Conservation (phyloP, 2,113 vertebrate genomes). For the Labeo rohita region DNA sequence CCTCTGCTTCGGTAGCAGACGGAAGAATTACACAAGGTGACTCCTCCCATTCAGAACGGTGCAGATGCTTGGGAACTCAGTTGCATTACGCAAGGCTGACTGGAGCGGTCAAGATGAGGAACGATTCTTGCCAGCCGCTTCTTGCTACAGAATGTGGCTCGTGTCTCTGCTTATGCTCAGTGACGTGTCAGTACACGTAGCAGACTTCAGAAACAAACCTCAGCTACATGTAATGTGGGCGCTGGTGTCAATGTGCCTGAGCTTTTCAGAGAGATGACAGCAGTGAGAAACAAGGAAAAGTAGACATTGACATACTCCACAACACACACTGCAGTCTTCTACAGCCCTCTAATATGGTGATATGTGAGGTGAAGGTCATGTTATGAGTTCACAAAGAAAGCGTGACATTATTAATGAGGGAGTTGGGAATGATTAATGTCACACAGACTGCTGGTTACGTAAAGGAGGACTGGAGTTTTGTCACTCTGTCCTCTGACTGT, state of each 20-base stretch:
- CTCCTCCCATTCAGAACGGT: constrained; percentile 42
- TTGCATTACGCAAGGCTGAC: constrained; percentile 62
- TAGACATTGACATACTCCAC: not conserved
- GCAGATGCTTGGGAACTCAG: constrained; percentile 52
- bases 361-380: constrained; percentile 12
- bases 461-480: not conserved
- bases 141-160: constrained; percentile 62
- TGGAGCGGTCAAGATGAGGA: constrained; percentile 60
- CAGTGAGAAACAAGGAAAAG: constrained; percentile 31
- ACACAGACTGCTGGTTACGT: constrained; percentile 12
- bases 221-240: constrained; percentile 59
- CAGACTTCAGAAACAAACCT: constrained; percentile 65
- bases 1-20: constrained; percentile 42
- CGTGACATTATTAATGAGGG: constrained; percentile 25
- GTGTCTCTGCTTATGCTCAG: constrained; percentile 61
- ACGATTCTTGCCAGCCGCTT: constrained; percentile 63
- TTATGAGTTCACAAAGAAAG: constrained; percentile 6
- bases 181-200: constrained; percentile 74
- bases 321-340: constrained; percentile 16
- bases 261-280: constrained; percentile 39
- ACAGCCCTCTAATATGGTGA: not conserved
- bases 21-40: constrained; percentile 31
- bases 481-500: not conserved
- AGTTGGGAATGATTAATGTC: constrained; percentile 41
- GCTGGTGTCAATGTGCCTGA: constrained; percentile 60